Evolutionary conservation across 2,113 vertebrate species (phyloP).

Genomic region (Rattus norvegicus): GRCr8 NC_086033.1:68161001-68161500

Average conservation of each 20-base stretch:
- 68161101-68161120: background rate
- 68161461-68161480: background rate
- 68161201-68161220: background rate
- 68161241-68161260: background rate
- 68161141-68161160: background rate
- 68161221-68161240: background rate
- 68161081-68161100: background rate
- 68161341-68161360: background rate
- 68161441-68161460: no score
- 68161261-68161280: background rate
- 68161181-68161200: background rate
- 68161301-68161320: background rate
- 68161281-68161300: background rate
- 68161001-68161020: background rate
- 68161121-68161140: background rate
- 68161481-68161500: background rate
- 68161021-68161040: background rate
- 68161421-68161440: background rate
- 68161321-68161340: background rate
- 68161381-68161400: background rate
- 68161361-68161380: no score
- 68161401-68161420: background rate
- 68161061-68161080: background rate
- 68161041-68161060: background rate
- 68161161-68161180: background rate